Evolutionary conservation across 2,888 invertebrate genomes (phyloP), one percentile per base, ranked within the genome.

Genomic region (Megalurothrips usitatus): DNA sequence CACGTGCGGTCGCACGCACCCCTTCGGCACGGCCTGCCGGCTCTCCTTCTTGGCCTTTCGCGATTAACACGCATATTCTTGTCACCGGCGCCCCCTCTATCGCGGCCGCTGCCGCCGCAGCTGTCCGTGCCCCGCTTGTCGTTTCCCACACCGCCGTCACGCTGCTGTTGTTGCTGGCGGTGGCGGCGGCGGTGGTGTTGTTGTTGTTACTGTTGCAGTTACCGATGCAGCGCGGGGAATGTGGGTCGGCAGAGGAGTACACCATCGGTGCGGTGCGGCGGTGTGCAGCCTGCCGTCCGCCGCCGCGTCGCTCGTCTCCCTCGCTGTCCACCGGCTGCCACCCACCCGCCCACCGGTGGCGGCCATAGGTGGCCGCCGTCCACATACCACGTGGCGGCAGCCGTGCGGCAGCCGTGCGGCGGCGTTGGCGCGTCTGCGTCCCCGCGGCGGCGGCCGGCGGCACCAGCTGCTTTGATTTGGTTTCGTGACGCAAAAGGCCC

Each of bases 201-300:
- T 49, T 43, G 34, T 43, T 43, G 34, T 43, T 43, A 43, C 34
- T 12, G 68, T 26, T 12, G 68, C 68, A 23, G 68, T 23, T 9
- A 26, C 68, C 26, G 34, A 43, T 43, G 68, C 68, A 26, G 68
- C 68, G 11, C 2, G 68, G 12, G 68, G 68, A 75, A 75, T 75
- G 68, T 75, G 68, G 68, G 68, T 75, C 68, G 68, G 68, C 68
- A 75, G 68, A 75, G 68, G 26, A 75, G 68, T 43, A 43, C n/a
- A n/a, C 3, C 34, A 43, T 43, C 34, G 34, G 34, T 43, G 34
- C 68, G 23, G 68, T 26, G 68, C 68, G 23, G 23, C 11, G 68
- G 8, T 23, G 68, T 68, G 52, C 52, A 43, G 14, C 52, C 19
- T 3, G 52, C 52, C 52, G 52, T 52, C 14, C 2, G 6, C 52